These are phyloP conservation scores for Dendroctonus ponderosae DNA, from an alignment of 1,140 invertebrate genomes.

Conservation along the genomic window DNA sequence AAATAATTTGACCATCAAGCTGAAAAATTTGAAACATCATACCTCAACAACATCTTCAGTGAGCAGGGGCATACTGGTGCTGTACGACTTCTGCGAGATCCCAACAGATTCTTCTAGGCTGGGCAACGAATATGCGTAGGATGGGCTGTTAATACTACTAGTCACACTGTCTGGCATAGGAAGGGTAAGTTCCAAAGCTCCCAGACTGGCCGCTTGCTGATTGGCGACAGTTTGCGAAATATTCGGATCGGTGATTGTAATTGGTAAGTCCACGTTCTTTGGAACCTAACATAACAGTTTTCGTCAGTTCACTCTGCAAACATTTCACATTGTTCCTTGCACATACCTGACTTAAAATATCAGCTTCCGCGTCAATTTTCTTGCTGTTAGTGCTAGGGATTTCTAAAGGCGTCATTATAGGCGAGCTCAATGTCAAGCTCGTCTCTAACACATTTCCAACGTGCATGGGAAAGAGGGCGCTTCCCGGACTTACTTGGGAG, in stretches of 20 bases:
- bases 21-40: background rate
- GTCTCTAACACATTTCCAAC: constrained; percentile 67
- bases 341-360: constrained; percentile 50
- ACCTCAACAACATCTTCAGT: constrained; percentile 41
- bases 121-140: constrained; percentile 45
- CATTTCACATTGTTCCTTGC: background rate
- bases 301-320: no score
- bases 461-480: constrained; percentile 55
- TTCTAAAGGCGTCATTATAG: constrained; percentile 78
- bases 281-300: constrained; percentile 35
- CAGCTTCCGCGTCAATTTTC: constrained; percentile 47
- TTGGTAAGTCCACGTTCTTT: constrained; percentile 55
- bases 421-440: constrained; percentile 69
- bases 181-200: constrained; percentile 60
- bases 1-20: no score
- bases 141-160: constrained; percentile 44
- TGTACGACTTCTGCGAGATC: constrained; percentile 42
- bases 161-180: constrained; percentile 63
- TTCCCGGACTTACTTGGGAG: constrained; percentile 52
- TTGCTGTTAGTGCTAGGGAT: constrained; percentile 61
- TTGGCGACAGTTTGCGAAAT: constrained; percentile 57
- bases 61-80: constrained; percentile 44
- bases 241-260: constrained; percentile 56
- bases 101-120: constrained; percentile 44
- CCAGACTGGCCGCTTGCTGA: constrained; percentile 45